phyloP scores from a whole-genome alignment of 92 coral and sea anemone species.

The Parazoanthus darwini region DNA sequence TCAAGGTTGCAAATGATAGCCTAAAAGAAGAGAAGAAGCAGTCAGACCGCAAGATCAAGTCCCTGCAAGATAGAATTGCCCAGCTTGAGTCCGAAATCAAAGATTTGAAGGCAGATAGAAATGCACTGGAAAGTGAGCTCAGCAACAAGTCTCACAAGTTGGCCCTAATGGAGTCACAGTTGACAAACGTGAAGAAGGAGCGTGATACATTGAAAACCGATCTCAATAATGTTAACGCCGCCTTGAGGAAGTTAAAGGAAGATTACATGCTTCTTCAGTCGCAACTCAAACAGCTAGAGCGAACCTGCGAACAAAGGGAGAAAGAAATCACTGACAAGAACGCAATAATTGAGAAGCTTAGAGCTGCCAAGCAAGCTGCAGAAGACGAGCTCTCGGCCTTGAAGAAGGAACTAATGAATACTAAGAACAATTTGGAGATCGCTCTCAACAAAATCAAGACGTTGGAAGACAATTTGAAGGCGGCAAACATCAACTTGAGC shows the following conservation, averaged over 20 bases:
- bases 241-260: conserved; percentile 71
- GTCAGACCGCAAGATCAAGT: conserved; percentile 71
- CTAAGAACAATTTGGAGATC: conserved; percentile 70
- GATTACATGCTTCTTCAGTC: conserved; percentile 63
- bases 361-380: conserved; percentile 62
- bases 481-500: conserved; percentile 64
- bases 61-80: conserved; percentile 52
- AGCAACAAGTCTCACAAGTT: conserved; percentile 84
- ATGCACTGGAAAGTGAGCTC: conserved; percentile 79
- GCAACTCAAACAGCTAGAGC: conserved; percentile 65
- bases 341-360: conserved; percentile 67
- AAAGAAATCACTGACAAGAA: conserved; percentile 76
- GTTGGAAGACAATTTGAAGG: conserved; percentile 73
- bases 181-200: conserved; percentile 71
- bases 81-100: conserved; percentile 73
- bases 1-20: conserved; percentile 69
- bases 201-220: conserved; percentile 72
- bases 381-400: conserved; percentile 75
- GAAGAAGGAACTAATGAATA: conserved; percentile 79
- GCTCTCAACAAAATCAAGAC: conserved; percentile 76
- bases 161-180: conserved; percentile 75
- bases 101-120: conserved; percentile 81
- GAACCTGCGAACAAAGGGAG: conserved; percentile 56
- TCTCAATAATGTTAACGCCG: conserved; percentile 54
- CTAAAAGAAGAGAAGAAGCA: conserved; percentile 75